A percentile compares a stretch with the other conserved stretches of the same genome.
Evolutionary conservation across 1,140 invertebrate species (phyloP).

Genomic region (Anoplolepis gracilipes): DNA sequence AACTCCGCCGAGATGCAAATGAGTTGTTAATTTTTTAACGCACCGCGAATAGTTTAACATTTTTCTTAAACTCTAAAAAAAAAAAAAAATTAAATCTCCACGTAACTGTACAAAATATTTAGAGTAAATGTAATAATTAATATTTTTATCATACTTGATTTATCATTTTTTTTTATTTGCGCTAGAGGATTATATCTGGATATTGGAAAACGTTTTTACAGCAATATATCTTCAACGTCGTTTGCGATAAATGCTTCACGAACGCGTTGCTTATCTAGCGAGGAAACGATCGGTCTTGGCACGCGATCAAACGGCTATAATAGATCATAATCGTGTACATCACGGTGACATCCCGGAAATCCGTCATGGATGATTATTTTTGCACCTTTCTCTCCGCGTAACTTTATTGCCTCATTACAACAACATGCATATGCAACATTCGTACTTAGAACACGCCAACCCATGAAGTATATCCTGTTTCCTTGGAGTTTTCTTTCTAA

Average conservation of each 20-base stretch:
- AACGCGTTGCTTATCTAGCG: background rate
- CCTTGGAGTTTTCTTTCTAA: background rate
- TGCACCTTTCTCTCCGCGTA: constrained; percentile 52
- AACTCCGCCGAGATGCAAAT: background rate
- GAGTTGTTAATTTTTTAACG: background rate
- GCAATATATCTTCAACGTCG: constrained; percentile 5
- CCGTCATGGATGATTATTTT: background rate
- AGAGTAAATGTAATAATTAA: too few relatives aligned
- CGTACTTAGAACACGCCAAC: background rate
- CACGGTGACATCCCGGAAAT: constrained; percentile 54
- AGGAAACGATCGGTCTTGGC: constrained; percentile 37
- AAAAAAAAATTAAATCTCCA: background rate
- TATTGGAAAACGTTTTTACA: background rate
- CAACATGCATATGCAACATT: background rate
- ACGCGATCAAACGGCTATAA: background rate
- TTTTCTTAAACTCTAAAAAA: too few relatives aligned
- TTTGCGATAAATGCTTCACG: constrained; percentile 19
- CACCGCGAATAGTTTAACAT: too few relatives aligned
- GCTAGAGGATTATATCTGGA: background rate
- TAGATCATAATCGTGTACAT: constrained; percentile 20
- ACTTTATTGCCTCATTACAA: constrained; percentile 45
- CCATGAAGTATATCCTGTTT: background rate
- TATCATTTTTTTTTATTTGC: background rate
- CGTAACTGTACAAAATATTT: background rate
- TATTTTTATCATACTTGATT: background rate